Evolutionary conservation across 1,140 invertebrate genomes (phyloP).

Genomic region (Diuraphis noxia): DNA sequence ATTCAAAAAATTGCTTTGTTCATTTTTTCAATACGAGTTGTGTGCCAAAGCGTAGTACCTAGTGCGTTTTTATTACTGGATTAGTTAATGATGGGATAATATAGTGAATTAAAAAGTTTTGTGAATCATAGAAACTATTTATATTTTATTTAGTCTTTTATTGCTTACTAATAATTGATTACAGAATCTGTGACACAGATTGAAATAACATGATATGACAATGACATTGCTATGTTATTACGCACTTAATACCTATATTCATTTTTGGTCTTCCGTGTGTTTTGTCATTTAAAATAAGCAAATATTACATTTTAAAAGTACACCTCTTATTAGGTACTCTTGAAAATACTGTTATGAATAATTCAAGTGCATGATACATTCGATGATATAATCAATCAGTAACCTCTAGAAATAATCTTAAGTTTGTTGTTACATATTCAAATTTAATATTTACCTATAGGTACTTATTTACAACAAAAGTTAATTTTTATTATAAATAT

Average conservation of each 20-base stretch:
- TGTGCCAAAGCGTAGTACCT: too few relatives aligned
- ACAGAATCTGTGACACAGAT: neutral
- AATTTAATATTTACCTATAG: neutral
- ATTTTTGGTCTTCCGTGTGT: neutral
- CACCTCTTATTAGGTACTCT: too few relatives aligned
- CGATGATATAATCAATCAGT: too few relatives aligned
- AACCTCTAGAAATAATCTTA: neutral
- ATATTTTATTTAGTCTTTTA: neutral
- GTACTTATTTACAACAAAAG: neutral
- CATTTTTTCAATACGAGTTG: neutral
- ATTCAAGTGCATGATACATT: neutral
- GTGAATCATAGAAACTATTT: neutral
- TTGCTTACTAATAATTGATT: neutral
- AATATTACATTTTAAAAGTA: too few relatives aligned
- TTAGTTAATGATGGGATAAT: neutral
- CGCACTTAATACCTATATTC: neutral
- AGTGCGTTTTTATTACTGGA: neutral
- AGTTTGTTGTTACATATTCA: neutral
- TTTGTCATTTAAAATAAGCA: too few relatives aligned
- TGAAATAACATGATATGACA: neutral
- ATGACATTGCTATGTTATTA: neutral
- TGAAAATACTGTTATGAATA: neutral
- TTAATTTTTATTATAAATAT: neutral
- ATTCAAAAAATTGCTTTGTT: neutral
- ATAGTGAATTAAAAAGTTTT: too few relatives aligned